These are phyloP conservation scores for Hirundo rustica DNA, from an alignment of 2,797 vertebrate species.

Conservation along the genomic window DNA sequence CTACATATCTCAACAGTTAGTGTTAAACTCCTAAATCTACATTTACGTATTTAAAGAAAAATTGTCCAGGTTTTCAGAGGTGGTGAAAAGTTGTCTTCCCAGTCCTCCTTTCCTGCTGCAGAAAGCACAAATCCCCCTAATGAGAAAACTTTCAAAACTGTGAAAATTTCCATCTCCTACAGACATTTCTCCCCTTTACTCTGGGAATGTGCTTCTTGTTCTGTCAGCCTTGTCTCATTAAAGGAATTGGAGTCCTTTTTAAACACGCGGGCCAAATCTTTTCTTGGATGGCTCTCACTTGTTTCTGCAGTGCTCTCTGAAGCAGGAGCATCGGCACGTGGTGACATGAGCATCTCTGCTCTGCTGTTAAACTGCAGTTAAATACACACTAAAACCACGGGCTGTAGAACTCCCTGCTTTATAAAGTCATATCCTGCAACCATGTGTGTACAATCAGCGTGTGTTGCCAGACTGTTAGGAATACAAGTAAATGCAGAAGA, in stretches of 20 bases:
- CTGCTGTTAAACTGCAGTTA: neutral
- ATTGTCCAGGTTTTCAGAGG: neutral
- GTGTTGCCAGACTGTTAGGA: neutral
- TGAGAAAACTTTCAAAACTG: neutral
- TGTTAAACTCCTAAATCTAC: neutral
- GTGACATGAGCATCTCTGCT: neutral
- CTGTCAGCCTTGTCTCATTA: neutral
- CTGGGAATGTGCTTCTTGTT: neutral
- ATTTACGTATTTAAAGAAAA: neutral
- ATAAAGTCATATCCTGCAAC: neutral
- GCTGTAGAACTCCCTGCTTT: neutral
- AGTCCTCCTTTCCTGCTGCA: neutral
- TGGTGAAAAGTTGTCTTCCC: conserved; percentile 15
- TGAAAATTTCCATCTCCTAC: neutral
- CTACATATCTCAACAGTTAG: neutral
- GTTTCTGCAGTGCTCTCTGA: neutral
- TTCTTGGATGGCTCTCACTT: neutral
- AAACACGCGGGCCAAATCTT: neutral
- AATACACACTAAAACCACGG: neutral
- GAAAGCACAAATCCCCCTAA: neutral
- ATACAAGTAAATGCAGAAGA: neutral
- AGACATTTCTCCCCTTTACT: neutral
- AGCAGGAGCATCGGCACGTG: accelerated
- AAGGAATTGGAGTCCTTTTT: neutral
- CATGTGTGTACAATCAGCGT: neutral